Evolutionary conservation across 1,140 invertebrate genomes (phyloP), one percentile per base, ranked within the genome.

Genomic region (Drosophila ercepeae): DNA sequence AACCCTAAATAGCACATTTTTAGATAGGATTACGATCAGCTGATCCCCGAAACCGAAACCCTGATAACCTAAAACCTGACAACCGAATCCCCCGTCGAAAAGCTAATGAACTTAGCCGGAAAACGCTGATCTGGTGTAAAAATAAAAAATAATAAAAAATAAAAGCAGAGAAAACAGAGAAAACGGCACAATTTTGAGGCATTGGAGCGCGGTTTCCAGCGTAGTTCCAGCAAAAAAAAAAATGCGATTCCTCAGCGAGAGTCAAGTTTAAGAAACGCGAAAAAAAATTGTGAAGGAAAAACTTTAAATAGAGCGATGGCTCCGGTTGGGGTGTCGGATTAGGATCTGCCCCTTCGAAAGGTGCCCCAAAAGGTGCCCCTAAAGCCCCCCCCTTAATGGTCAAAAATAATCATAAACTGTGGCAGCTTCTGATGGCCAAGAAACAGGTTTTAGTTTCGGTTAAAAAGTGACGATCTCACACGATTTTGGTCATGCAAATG

Each of bases 401-500:
- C n/a, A n/a, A 25, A 67, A 64, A 67, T 67, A 67, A 65, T 67
- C 60, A 65, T 52, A 67, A 67, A 42, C 63, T 52, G 59, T 64
- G 63, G 36, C 63, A 48, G 60, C 54, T 64, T 64, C 60, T 64
- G 60, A 1, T 7, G 14, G 14, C 39, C 21, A 0, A 5, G 0
- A 14, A 29, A 41, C 39, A 14, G 39, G 39, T 41, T 41, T 6
- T 39, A 23, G 1, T 25, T 19, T 2, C 18, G 21, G 48, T 48
- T 32, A 44, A 48, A 27, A 53, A 27, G 57, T 55, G 65, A 69
- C 41, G 34, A 49, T 61, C 49, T 61, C 75, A 64, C 51, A 64
- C 68, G 51, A 57, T 52, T 72, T 76, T 73, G 71, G 72, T 63
- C 79, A 86, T 84, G 81, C 79, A 84, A 84, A 84, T 84, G 81